Percentiles rank a stretch among this genome's conserved stretches.
phyloP scores from a whole-genome alignment of 2,797 vertebrate genomes.

The Parambassis ranga region DNA sequence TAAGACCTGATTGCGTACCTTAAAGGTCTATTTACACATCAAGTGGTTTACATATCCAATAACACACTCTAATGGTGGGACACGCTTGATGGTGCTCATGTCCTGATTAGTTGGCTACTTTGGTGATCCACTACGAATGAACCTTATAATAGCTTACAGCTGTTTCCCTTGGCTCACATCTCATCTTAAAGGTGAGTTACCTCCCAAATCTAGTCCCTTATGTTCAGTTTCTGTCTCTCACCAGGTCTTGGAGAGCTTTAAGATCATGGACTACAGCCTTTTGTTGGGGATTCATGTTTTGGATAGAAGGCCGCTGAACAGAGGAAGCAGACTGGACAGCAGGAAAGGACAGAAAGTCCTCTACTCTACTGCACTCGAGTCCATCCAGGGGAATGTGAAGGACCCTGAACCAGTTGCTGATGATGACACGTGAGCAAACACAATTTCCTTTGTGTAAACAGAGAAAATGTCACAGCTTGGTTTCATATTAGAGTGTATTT shows the following conservation, averaged over 20 bases:
- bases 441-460: too few species aligned
- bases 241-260: slow-evolving; percentile 96
- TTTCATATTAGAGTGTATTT: not conserved
- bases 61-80: too few species aligned
- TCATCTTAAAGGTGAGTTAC: too few species aligned
- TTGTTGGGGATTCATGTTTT: slow-evolving; percentile 78
- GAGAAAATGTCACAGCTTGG: not conserved
- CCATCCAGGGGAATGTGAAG: slow-evolving; percentile 91
- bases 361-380: slow-evolving; percentile 95
- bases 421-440: slow-evolving; percentile 86
- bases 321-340: slow-evolving; percentile 81
- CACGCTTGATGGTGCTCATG: too few species aligned
- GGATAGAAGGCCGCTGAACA: slow-evolving; percentile 67
- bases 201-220: not conserved
- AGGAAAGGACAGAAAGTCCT: slow-evolving; percentile 90
- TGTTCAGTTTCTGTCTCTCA: not conserved
- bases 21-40: too few species aligned
- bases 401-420: slow-evolving; percentile 79
- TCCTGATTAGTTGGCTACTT: too few species aligned
- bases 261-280: slow-evolving; percentile 98
- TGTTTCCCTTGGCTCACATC: too few species aligned
- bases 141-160: too few species aligned
- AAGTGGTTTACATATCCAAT: too few species aligned
- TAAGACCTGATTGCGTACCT: not conserved
- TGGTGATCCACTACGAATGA: too few species aligned